phyloP scores from a whole-genome alignment of 1,140 invertebrate species.

The Ctenoplectra terminalis region DNA sequence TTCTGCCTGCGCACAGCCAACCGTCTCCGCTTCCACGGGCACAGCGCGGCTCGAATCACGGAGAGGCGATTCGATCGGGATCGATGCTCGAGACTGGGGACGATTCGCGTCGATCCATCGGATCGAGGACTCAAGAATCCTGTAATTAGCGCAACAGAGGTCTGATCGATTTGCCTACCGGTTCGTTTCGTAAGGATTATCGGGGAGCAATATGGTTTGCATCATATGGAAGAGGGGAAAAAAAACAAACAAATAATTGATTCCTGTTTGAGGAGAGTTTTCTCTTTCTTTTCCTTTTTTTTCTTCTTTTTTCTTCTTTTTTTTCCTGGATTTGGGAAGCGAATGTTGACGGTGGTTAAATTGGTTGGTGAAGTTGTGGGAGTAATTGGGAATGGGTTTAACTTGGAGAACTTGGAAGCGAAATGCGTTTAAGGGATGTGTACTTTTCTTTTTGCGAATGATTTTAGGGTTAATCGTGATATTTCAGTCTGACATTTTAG shows the following conservation, averaged over 20 bases:
- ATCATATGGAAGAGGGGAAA: not conserved
- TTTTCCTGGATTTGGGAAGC: too few species aligned
- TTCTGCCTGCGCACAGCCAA: slow-evolving; percentile 16
- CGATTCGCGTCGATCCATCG: not conserved
- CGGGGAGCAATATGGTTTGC: not conserved
- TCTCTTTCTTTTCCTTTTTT: too few species aligned
- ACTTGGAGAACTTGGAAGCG: not conserved
- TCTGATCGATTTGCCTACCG: not conserved
- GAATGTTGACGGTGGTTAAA: not conserved
- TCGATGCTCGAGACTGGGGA: not conserved
- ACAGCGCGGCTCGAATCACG: not conserved
- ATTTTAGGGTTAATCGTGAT: too few species aligned
- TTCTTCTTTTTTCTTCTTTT: too few species aligned
- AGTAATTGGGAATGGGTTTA: not conserved
- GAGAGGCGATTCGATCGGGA: not conserved
- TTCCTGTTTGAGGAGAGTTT: not conserved
- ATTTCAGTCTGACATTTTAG: too few species aligned
- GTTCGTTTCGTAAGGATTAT: not conserved
- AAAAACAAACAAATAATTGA: too few species aligned
- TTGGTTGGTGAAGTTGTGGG: not conserved
- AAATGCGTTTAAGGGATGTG: not conserved
- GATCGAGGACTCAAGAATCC: not conserved
- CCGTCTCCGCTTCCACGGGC: too few species aligned
- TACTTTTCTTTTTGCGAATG: too few species aligned
- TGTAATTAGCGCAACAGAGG: not conserved